Evolutionary conservation across 2,888 invertebrate species (phyloP), one percentile per base, ranked within the genome.

Genomic region (Drosophila buzzatii): DNA sequence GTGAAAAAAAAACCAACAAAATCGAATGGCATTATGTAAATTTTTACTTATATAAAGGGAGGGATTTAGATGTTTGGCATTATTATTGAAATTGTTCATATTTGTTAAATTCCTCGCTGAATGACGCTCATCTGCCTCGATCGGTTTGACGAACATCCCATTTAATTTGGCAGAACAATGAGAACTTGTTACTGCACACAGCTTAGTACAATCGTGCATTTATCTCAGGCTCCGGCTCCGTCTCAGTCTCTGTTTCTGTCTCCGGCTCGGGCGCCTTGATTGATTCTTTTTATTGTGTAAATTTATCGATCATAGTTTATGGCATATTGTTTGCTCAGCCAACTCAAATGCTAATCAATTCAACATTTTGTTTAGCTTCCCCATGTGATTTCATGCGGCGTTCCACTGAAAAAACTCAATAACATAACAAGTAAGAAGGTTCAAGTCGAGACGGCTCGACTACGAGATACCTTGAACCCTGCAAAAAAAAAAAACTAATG

Each of bases 161-260:
- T 51, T 64, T 64, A 42, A 53, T 72, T 42, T 51, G 53, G 0
- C 49, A 71, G 75, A 77, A 83, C 89, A 84, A 84, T 89, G 76
- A 89, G 84, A 89, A 83, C 84, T 81, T 73, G 84, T 86, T 84
- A 87, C 89, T 74, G 39, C 55, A 49, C 20, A 33, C 7, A 49
- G n/a, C 47, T 23, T 41, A 33, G 49, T 12, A 58, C 23, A 35
- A 61, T 23, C 35, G 10, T 20, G 27, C 37, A 31, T 12, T 20
- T 20, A n/a, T n/a, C n/a, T n/a, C n/a, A n/a, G 52, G 16, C 12
- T 35, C 14, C 12, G 41, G 12, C 39, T 49, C 0, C 8, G 18
- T 8, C 31, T 42, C 18, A 5, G 18, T 3, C 18, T 39, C 12
- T 4, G 35, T n/a, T 42, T 23, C 35, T 44, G 20, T 18, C 18